These are phyloP conservation scores for Rhinolophus ferrumequinum DNA, from an alignment of 2,113 vertebrate genomes.

Conservation along the genomic window DNA sequence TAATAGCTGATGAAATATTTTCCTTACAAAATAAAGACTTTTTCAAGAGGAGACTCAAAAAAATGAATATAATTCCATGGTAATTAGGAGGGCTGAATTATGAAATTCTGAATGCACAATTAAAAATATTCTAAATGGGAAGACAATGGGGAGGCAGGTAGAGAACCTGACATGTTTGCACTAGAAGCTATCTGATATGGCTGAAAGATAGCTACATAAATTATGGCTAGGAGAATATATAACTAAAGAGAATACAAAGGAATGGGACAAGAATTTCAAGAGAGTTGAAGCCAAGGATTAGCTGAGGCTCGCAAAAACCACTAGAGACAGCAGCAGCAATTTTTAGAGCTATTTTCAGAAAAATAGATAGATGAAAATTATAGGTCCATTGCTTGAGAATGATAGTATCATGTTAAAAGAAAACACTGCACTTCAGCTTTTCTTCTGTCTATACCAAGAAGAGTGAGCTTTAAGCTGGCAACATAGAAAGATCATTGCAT, in stretches of 20 bases:
- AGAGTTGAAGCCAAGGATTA: slow-evolving; percentile 60
- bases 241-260: not conserved
- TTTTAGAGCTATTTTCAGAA: slow-evolving; percentile 78
- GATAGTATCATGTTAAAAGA: slow-evolving; percentile 63
- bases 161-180: not conserved
- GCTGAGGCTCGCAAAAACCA: slow-evolving; percentile 68
- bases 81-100: not conserved
- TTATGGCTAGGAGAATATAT: not conserved
- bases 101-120: not conserved
- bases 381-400: slow-evolving; percentile 66
- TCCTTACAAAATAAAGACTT: not conserved
- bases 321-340: slow-evolving; percentile 59
- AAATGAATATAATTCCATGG: not conserved
- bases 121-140: slow-evolving; percentile 4
- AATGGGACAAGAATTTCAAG: slow-evolving; percentile 36
- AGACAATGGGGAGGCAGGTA: not conserved
- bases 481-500: not conserved
- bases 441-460: slow-evolving; percentile 43
- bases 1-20: not conserved
- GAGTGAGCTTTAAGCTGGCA: slow-evolving; percentile 34
- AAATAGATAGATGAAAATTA: slow-evolving; percentile 79
- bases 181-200: not conserved
- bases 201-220: not conserved
- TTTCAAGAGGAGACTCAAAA: not conserved
- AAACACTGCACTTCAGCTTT: slow-evolving; percentile 52